Evolutionary conservation across 2,888 invertebrate species (phyloP), one percentile per base, ranked within the genome.

Genomic region (Drosophila neonasuta): DNA sequence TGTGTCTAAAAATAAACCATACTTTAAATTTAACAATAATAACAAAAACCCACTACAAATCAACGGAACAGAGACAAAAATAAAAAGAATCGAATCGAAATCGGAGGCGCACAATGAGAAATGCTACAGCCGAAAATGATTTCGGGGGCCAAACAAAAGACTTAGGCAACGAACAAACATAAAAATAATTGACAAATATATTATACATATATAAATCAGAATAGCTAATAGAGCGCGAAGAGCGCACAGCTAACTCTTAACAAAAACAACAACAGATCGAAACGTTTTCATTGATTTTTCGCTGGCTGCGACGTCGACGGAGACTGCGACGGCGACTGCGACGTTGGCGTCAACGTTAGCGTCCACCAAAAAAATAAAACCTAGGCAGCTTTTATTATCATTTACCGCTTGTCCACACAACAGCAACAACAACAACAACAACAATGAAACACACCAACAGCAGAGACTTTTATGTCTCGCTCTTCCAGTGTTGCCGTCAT

Each of bases 121-220:
- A 58, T 61, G 65, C 72, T 71, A 41, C 52, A 75, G 2, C 48
- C 61, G 49, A 67, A 77, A 74, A 78, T 75, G 62, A 61, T 63
- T 60, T 78, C 58, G 54, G 41, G 54, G 41, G 9, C 10, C 59
- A 46, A 64, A 87, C 81, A 81, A 81, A 77, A 81, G 86, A 71
- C 65, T 74, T 74, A 54, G 57, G 68, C 71, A 77, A 68, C 70
- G 71, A 68, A 74, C 74, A 59, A 65, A 71, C 71, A 63, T 87
- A 74, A 82, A 82, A 86, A 82, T 87, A 87, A 86, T 83, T 82
- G 88, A 87, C 81, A 82, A 87, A 87, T 82, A 86, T 82, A 82
- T 82, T 82, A 82, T 62, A 87, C 55, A 49, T 58, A 82, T 82
- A 82, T 82, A 82, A 82, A 86, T 82, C 81, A 86, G 86, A 86